These are phyloP conservation scores for Hystrix cristata DNA, from an alignment of 2,113 vertebrate species.

Conservation along the genomic window DNA sequence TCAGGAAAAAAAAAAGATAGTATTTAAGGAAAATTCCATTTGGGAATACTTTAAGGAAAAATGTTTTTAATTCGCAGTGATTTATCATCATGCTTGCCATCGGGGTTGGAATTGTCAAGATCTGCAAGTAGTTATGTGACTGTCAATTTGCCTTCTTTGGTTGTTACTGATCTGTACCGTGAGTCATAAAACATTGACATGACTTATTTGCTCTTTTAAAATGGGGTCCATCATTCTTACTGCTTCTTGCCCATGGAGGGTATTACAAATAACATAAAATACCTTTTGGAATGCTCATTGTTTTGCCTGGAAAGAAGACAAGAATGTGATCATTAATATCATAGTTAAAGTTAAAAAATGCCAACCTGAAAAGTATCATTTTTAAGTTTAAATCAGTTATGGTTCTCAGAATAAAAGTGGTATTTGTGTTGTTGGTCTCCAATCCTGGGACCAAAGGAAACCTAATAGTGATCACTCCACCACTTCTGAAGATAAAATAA, in stretches of 20 bases:
- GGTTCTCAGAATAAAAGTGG: not conserved
- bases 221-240: not conserved
- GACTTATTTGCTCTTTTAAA: conserved; percentile 53
- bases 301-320: conserved; percentile 64
- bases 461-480: not conserved
- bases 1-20: not conserved
- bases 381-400: conserved; percentile 2
- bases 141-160: conserved; percentile 14
- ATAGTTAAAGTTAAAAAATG: conserved; percentile 1
- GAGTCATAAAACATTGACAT: conserved; percentile 42
- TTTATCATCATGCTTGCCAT: conserved; percentile 41
- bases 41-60: conserved; percentile 56
- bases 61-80: conserved; percentile 51
- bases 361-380: not conserved
- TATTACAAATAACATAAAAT: conserved; percentile 38
- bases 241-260: not conserved
- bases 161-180: conserved; percentile 30
- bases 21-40: conserved; percentile 22
- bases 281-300: not conserved
- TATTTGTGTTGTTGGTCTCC: not conserved
- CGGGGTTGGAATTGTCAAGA: conserved; percentile 17
- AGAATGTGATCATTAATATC: not conserved
- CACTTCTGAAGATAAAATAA: not conserved
- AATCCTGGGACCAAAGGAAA: not conserved
- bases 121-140: conserved; percentile 52